Base-by-base conservation (phyloP, 2,888 invertebrate genomes). In the Protodeltote pygarga region DNA sequence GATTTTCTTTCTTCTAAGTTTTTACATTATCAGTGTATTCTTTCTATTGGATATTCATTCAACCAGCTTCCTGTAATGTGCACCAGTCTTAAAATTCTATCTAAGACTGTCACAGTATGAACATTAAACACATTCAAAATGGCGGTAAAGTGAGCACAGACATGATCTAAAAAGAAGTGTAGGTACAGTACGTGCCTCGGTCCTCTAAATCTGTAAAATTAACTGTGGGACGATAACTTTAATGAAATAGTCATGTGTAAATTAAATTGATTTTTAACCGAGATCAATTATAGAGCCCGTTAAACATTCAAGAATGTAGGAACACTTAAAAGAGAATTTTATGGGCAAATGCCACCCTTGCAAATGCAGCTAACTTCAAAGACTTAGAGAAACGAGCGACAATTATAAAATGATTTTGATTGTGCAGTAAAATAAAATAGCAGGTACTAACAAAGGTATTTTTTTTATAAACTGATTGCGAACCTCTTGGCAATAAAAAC, bases 1-100 rank as follows among this genome's bases (percentile, higher is more conserved):
- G n/a, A n/a, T n/a, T n/a, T n/a, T n/a, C n/a, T n/a, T n/a, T n/a
- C n/a, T n/a, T n/a, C n/a, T n/a, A n/a, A n/a, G n/a, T n/a, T n/a
- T n/a, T n/a, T n/a, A n/a, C n/a, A n/a, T n/a, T n/a, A 23, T 2
- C 23, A 3, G n/a, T 19, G 15, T 13, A 14, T 20, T 27, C 3
- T 15, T 37, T 14, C 5, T 20, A 19, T 33, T 31, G 11, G 5
- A 10, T 11, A 17, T 1, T 5, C 9, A 1, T 9, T 9, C 13
- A 1, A 37, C 17, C 13, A 14, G 17, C 21, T 15, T 16, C 33
- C 34, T 11, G 34, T 46, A 54, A 60, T 33, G 37, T 8, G 39
- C 54, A 55, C 61, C 50, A 60, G 35, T 33, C 28, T 49, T 47
- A 46, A 49, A 46, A 19, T 10, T 10, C n/a, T 8, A n/a, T n/a